A percentile compares a stretch with the other conserved stretches of the same genome.
These are phyloP conservation scores for Schizopygopsis malacanthus DNA, from an alignment of 2,797 vertebrate species.

Conservation along the genomic window DNA sequence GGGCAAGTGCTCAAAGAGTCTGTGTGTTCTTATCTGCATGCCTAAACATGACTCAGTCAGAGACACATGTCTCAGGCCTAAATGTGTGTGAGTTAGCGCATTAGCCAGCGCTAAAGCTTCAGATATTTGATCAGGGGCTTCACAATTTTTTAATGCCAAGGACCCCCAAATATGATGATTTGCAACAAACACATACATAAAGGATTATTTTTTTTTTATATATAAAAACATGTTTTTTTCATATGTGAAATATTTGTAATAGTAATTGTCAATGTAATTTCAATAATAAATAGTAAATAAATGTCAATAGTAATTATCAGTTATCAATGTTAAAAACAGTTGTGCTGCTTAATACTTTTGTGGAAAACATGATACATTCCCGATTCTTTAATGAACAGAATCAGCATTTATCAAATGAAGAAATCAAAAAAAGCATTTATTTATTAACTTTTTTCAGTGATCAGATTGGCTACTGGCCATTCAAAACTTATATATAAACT, in stretches of 20 bases:
- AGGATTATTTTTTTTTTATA: no score
- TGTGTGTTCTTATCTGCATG: conserved; percentile 49
- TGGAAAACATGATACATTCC: neutral
- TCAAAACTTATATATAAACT: no score
- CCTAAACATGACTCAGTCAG: conserved; percentile 27
- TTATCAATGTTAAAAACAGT: neutral
- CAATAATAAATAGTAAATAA: no score
- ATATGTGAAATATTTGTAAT: neutral
- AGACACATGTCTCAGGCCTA: neutral
- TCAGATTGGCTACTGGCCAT: no score
- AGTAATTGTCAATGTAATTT: no score
- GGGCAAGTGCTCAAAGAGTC: conserved; percentile 47
- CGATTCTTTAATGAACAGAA: neutral
- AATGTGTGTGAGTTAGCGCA: neutral
- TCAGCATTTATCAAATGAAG: no score
- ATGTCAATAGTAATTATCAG: no score
- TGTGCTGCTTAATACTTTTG: neutral
- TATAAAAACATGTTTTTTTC: neutral
- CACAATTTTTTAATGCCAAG: neutral
- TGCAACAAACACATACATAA: neutral
- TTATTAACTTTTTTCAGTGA: no score
- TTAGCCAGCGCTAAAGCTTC: conserved; percentile 12
- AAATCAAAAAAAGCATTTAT: no score
- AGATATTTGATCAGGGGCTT: neutral
- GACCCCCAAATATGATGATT: neutral